Percentiles rank a stretch among this genome's conserved stretches.
Evolutionary conservation across 2,888 invertebrate species (phyloP).

Genomic region (Alcis repandata): DNA sequence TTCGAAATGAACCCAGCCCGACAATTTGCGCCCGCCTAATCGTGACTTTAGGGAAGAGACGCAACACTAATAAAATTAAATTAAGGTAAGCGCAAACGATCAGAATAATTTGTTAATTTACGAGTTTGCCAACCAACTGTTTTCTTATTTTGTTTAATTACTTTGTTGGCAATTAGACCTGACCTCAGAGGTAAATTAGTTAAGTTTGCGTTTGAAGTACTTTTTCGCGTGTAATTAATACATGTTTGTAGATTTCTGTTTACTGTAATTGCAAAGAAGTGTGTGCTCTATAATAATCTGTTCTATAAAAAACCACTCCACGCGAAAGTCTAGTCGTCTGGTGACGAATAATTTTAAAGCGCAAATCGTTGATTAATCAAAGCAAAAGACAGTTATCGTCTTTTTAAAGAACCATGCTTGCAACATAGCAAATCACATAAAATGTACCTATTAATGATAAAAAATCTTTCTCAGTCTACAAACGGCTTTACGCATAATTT

Average conservation of each 20-base stretch:
- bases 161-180: not conserved
- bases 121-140: not conserved
- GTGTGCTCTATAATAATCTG: too few relatives aligned
- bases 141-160: not conserved
- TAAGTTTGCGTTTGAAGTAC: not conserved
- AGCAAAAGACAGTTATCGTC: too few relatives aligned
- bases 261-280: too few relatives aligned
- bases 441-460: too few relatives aligned
- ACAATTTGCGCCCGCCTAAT: conserved; percentile 54
- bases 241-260: not conserved
- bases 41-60: conserved; percentile 71
- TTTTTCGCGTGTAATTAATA: not conserved
- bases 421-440: too few relatives aligned
- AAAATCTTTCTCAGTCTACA: not conserved
- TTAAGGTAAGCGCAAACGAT: conserved; percentile 26
- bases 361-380: too few relatives aligned
- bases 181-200: not conserved
- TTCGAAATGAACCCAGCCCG: conserved; percentile 58
- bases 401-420: too few relatives aligned
- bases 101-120: conserved; percentile 6
- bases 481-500: conserved; percentile 8
- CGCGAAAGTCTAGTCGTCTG: too few relatives aligned
- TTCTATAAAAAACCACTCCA: too few relatives aligned
- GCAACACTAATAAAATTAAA: conserved; percentile 48
- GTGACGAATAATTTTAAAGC: too few relatives aligned